A percentile compares a stretch with the other conserved stretches of the same genome.
These are phyloP conservation scores for Haliclona indistincta DNA, from an alignment of 37 sponge, comb jelly and placozoan species.

Conservation along the genomic window DNA sequence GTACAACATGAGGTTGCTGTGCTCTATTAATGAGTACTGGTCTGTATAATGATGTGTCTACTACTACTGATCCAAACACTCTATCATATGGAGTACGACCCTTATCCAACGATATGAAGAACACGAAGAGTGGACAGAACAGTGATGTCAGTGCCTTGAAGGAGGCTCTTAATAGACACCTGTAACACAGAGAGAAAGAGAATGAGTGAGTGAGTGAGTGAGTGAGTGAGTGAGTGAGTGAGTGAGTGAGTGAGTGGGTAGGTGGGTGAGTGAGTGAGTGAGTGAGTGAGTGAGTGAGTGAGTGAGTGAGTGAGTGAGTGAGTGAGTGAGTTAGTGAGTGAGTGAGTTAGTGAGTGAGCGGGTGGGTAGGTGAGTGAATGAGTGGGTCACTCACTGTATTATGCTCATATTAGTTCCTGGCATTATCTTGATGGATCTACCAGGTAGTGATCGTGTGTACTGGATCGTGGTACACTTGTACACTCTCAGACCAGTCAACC, in stretches of 20 bases:
- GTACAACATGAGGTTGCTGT: not conserved
- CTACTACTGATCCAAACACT: constrained; percentile 42
- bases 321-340: not conserved
- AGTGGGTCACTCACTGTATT: not conserved
- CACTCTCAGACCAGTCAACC: constrained; percentile 55
- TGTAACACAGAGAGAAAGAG: constrained; percentile 1
- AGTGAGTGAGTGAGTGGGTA: too few species aligned
- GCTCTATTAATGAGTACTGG: constrained; percentile 14
- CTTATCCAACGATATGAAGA: constrained; percentile 42
- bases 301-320: constrained; percentile 41
- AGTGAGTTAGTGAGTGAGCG: not conserved
- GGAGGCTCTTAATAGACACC: constrained; percentile 30
- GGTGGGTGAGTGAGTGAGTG: not conserved
- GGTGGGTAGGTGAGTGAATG: too few species aligned
- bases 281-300: constrained; percentile 1
- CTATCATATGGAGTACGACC: constrained; percentile 52
- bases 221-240: not conserved
- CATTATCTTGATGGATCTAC: constrained; percentile 30
- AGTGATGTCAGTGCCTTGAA: constrained; percentile 45
- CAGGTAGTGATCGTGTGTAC: constrained; percentile 45
- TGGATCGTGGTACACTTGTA: constrained; percentile 15
- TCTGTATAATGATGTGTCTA: constrained; percentile 40
- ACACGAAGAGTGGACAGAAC: constrained; percentile 52
- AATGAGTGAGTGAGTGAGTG: not conserved
- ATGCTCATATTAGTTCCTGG: constrained; percentile 45